phyloP scores from a whole-genome alignment of 2,888 invertebrate species.

The Mythimna impura region DNA sequence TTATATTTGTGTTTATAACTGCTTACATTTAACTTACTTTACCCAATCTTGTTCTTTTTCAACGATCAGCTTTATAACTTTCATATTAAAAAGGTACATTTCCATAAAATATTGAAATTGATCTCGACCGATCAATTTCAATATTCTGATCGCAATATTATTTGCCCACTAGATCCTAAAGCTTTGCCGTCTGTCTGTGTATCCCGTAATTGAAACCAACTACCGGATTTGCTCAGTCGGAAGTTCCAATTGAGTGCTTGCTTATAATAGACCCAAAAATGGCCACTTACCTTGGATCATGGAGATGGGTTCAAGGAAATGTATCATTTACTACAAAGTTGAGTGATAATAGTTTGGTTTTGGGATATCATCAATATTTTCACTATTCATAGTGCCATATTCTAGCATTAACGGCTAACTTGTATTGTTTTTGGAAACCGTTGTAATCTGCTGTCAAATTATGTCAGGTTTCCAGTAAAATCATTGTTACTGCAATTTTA shows the following conservation, averaged over 20 bases:
- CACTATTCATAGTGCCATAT: too few species aligned
- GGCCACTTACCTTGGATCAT: conserved; percentile 49
- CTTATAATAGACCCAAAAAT: conserved; percentile 55
- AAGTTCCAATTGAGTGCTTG: conserved; percentile 56
- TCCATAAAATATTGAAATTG: conserved; percentile 6
- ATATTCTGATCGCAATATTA: conserved; percentile 37
- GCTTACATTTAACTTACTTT: not conserved
- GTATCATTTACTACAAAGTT: conserved; percentile 20
- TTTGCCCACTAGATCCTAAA: conserved; percentile 36
- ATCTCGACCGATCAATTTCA: conserved; percentile 24
- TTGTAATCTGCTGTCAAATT: too few species aligned
- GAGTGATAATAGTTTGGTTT: not conserved
- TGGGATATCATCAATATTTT: too few species aligned
- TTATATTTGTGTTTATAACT: too few species aligned
- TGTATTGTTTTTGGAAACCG: too few species aligned
- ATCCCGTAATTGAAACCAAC: conserved; percentile 51
- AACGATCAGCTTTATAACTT: not conserved
- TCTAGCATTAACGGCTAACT: too few species aligned
- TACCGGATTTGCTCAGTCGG: conserved; percentile 50
- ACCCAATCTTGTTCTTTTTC: not conserved
- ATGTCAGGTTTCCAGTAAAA: too few species aligned
- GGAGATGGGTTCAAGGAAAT: conserved; percentile 31
- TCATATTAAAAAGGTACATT: not conserved
- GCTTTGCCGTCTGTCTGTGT: conserved; percentile 27
- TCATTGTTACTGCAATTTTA: too few species aligned